phyloP scores from a whole-genome alignment of 2,888 invertebrate genomes.

The Hybos culiciformis region DNA sequence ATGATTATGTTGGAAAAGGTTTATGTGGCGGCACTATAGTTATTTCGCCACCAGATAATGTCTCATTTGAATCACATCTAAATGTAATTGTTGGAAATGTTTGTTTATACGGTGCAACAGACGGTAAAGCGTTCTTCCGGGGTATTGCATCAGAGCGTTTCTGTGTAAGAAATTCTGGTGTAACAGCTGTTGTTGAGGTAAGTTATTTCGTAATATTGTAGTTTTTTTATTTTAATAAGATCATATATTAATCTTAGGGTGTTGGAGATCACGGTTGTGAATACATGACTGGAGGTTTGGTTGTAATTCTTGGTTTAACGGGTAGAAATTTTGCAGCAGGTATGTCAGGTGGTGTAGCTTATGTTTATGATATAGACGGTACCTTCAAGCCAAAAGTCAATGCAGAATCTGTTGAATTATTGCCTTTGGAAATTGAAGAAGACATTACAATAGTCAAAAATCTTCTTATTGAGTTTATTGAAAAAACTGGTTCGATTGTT shows the following conservation, averaged over 20 bases:
- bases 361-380: constrained; percentile 80
- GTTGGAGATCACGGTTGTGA: constrained; percentile 99
- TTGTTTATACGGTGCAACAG: constrained; percentile 93
- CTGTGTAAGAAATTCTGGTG: constrained; percentile 96
- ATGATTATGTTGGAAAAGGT: constrained; percentile 95
- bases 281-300: constrained; percentile 95
- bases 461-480: constrained; percentile 69
- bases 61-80: constrained; percentile 76
- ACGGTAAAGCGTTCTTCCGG: constrained; percentile 84
- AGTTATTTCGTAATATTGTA: constrained; percentile 7
- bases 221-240: not conserved
- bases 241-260: constrained; percentile 40
- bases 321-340: constrained; percentile 98
- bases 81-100: constrained; percentile 98
- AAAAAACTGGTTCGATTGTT: constrained; percentile 76
- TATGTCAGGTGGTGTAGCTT: constrained; percentile 94
- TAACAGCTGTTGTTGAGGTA: constrained; percentile 81
- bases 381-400: constrained; percentile 82
- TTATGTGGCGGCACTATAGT: constrained; percentile 89
- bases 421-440: constrained; percentile 61
- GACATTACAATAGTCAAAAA: constrained; percentile 65
- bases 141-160: constrained; percentile 97
- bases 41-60: constrained; percentile 79
- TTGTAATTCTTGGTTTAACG: constrained; percentile 83
- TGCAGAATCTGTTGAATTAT: constrained; percentile 84